Percentiles rank a stretch among this genome's conserved stretches.
Conservation (phyloP, 2,113 vertebrate genomes). For the Gracilinanus agilis region DNA sequence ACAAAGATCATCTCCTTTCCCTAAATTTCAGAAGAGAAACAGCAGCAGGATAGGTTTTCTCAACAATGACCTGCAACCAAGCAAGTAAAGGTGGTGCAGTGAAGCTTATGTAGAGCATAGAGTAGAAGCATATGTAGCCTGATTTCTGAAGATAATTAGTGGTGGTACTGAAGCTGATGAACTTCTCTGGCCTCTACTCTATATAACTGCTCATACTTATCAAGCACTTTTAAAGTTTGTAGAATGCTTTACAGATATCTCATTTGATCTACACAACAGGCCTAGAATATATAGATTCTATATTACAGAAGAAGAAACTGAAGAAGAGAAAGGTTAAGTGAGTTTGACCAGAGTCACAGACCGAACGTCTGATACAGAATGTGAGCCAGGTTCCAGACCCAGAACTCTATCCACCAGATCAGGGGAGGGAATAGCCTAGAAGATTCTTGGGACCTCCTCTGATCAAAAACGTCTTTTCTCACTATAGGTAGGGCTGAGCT, state of each 20-base stretch:
- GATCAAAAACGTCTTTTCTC: neutral
- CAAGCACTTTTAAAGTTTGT: neutral
- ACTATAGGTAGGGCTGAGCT: neutral
- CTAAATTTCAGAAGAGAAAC: neutral
- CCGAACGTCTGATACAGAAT: neutral
- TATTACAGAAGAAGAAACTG: neutral
- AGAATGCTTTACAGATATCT: neutral
- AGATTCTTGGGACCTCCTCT: neutral
- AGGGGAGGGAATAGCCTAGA: neutral
- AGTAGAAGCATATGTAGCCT: too few relatives aligned
- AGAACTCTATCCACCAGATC: neutral
- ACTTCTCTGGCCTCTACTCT: neutral
- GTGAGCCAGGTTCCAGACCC: neutral
- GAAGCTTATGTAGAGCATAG: neutral
- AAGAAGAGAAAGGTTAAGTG: neutral
- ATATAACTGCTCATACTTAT: too few relatives aligned
- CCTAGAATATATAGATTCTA: neutral
- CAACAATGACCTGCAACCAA: neutral
- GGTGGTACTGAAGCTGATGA: neutral
- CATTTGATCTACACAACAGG: neutral
- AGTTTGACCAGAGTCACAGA: neutral
- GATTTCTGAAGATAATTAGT: neutral
- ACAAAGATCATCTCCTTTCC: neutral
- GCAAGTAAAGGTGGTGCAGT: neutral
- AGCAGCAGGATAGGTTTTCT: rapidly evolving